Evolutionary conservation across 2,797 vertebrate genomes (phyloP).

Genomic region (Onychomys arenicola): DNA sequence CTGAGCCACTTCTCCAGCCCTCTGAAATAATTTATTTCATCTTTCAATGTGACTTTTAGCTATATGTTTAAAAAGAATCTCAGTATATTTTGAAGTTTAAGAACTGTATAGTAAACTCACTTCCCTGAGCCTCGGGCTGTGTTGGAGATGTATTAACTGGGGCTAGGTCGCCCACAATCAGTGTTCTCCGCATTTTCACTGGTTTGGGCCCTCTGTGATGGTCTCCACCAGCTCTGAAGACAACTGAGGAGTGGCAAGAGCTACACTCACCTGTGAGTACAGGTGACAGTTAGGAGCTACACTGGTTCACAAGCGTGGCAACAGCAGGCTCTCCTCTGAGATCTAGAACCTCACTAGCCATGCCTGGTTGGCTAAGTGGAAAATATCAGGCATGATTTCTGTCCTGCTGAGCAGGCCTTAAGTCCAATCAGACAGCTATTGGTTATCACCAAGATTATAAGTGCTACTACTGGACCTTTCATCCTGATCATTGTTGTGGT

Average conservation of each 20-base stretch:
- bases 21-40: not conserved
- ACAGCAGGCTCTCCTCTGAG: not conserved
- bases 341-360: not conserved
- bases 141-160: not conserved
- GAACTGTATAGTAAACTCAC: not conserved
- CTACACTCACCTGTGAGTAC: not conserved
- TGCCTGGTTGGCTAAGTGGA: not conserved
- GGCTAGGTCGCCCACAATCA: not conserved
- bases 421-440: not conserved
- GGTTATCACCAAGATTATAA: not conserved
- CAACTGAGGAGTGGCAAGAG: not conserved
- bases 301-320: not conserved
- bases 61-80: not conserved
- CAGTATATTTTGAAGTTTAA: not conserved
- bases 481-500: not conserved
- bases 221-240: not conserved
- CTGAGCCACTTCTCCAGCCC: not conserved
- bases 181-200: not conserved
- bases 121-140: not conserved
- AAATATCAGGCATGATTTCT: not conserved
- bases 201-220: not conserved
- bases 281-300: not conserved
- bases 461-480: not conserved
- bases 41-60: not conserved
- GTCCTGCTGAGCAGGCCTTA: not conserved